Evolutionary conservation across 2,797 vertebrate genomes (phyloP).

Genomic region (Sebastes vulpes): DNA sequence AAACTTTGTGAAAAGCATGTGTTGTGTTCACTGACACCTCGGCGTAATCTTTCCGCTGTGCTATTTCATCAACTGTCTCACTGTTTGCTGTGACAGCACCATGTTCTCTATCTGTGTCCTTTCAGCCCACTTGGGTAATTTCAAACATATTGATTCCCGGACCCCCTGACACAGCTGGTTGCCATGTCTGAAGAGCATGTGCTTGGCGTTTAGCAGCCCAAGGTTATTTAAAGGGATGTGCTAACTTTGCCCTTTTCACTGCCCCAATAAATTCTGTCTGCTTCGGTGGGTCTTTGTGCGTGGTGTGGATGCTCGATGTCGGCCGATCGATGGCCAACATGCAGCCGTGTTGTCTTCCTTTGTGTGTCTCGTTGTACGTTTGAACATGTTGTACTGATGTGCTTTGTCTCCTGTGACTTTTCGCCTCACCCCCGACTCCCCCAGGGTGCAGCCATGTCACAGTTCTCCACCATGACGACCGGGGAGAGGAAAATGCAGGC

Average conservation of each 20-base stretch:
- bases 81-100: conserved; percentile 55
- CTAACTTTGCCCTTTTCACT: conserved; percentile 80
- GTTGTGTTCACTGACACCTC: background rate
- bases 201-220: conserved; percentile 71
- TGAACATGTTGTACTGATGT: conserved; percentile 53
- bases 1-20: background rate
- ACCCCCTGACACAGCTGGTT: conserved; percentile 65
- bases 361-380: conserved; percentile 35
- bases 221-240: conserved; percentile 87
- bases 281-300: conserved; percentile 38
- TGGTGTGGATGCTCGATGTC: conserved; percentile 34
- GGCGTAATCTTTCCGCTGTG: conserved; percentile 25
- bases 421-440: conserved; percentile 45
- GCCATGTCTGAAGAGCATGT: conserved; percentile 70
- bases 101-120: conserved; percentile 41
- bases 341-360: conserved; percentile 27
- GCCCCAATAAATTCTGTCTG: conserved; percentile 69
- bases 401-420: conserved; percentile 42
- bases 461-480: conserved; percentile 89
- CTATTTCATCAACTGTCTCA: conserved; percentile 18
- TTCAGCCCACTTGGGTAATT: conserved; percentile 66
- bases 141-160: conserved; percentile 74
- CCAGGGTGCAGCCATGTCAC: conserved; percentile 89
- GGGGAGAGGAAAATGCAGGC: conserved; percentile 93
- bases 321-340: conserved; percentile 39